Evolutionary conservation across 2,797 vertebrate species (phyloP), one percentile per base, ranked within the genome.

Genomic region (Nannoperca australis): DNA sequence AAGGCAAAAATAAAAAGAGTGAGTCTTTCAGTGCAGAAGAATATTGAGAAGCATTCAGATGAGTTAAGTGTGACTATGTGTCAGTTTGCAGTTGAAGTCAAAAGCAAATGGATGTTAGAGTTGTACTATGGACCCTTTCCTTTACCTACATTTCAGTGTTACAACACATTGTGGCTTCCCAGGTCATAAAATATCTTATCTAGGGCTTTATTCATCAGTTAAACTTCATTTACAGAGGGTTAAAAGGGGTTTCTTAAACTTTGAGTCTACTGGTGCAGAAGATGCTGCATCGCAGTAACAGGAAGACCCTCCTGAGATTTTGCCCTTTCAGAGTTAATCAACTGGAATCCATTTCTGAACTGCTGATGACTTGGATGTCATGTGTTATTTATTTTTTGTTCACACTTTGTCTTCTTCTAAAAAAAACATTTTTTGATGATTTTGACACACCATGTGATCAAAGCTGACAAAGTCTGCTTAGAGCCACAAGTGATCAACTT

Each of bases 11-110:
- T 27, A 1, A 27, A n/a, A 11, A 40, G 30, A 63, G 15, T 5
- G 12, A 55, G 2, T 17, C 58, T 69, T 72, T 81, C 5, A 77
- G 56, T 24, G 20, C 42, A 45, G 20, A 45, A 50, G 56, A 36
- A 78, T 36, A 63, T 3, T 70, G 40, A 27, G 70, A 73, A 20
- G 63, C 50, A 58, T 27, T 27, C 24, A 27, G 24, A 27, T 27
- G 24, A 27, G 24, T 27, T 27, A 27, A 27, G 24, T 27, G 24
- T 66, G 47, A 64, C 63, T 45, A 66, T 13, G 44, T 9, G 15
- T 47, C 69, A 49, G 50, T 63, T 11, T 40, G 38, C 51, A 74
- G 51, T n/a, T 61, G 6, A 22, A 54, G 5, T 53, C 30, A 59
- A 38, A 59, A 20, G 2, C 51, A 18, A 54, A 32, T 32, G 24